Evolutionary conservation across 64 coral and sea anemone genomes (phyloP), one percentile per base, ranked within the genome.

Genomic region (Stichodactyla mertensii): DNA sequence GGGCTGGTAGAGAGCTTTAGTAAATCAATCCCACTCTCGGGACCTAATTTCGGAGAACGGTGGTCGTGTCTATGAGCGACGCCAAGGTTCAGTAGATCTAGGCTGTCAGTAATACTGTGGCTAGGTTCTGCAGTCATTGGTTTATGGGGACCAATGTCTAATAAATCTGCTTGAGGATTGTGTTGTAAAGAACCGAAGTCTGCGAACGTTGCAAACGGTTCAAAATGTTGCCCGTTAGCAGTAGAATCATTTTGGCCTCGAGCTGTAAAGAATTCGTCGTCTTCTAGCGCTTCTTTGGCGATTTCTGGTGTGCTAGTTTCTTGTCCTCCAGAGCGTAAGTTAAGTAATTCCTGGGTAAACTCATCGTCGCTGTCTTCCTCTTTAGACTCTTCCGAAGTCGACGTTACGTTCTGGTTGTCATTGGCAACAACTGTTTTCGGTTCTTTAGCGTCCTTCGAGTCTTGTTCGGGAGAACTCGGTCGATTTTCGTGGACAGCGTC

Each of bases 281-380:
- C 83, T 85, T 85, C 83, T 4, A 85, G 10, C 2, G 83, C 83
- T 31, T 85, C 83, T 85, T 57, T 12, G 18, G 83, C 83, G 24
- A 60, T 22, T 60, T 85, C 83, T 51, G 54, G 31, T 36, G 31
- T 36, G 31, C 31, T 57, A 23, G 52, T 59, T 23, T 23, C 79
- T 7, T 36, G 80, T 36, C 22, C 61, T 52, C 61, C 78, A 53
- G 16, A 60, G 6, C 80, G 91, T 77, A 92, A 79, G 18, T 70
- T 88, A 52, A 88, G 23, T 52, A 81, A 88, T 11, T 92, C 91
- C 56, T 88, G 89, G 24, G 79, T 82, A 82, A 96, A 93, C 4
- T 96, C 94, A 23, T 96, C 94, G 15, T 96, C 94, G 22, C 91
- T 89, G 60, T 92, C 89, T 24, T 86, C 74, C 55, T 80, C 28